A percentile compares a stretch with the other conserved stretches of the same genome.
phyloP scores from a whole-genome alignment of 1,140 invertebrate species.

The Lordiphosa stackelbergi region DNA sequence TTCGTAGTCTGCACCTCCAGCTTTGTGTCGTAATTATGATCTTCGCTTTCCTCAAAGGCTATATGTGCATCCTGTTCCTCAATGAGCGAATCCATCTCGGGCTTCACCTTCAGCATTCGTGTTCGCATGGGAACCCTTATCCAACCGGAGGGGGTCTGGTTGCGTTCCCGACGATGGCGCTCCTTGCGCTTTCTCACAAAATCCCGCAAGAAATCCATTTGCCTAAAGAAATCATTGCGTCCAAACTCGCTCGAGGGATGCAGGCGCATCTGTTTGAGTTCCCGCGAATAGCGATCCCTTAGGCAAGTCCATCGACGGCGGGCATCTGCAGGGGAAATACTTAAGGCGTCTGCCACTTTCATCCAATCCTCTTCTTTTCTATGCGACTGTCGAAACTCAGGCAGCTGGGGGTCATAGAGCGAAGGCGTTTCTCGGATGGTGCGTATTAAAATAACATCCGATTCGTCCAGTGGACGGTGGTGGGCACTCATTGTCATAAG shows the following conservation, averaged over 20 bases:
- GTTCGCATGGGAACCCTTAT: constrained; percentile 31
- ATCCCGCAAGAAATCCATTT: constrained; percentile 69
- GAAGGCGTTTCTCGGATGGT: constrained; percentile 55
- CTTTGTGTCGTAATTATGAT: constrained; percentile 51
- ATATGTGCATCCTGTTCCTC: constrained; percentile 44
- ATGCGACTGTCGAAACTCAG: constrained; percentile 60
- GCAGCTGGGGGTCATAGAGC: constrained; percentile 55
- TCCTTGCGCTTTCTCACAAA: constrained; percentile 54
- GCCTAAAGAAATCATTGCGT: constrained; percentile 62
- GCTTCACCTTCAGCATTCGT: constrained; percentile 12
- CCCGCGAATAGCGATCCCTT: constrained; percentile 62
- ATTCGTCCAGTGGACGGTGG: constrained; percentile 58
- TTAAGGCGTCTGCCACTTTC: constrained; percentile 48
- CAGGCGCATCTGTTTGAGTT: constrained; percentile 60
- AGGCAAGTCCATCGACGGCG: constrained; percentile 65
- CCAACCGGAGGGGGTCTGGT: constrained; percentile 50
- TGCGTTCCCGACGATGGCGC: constrained; percentile 47
- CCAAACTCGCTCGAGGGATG: constrained; percentile 62
- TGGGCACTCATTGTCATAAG: constrained; percentile 52
- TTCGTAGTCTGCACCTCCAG: constrained; percentile 51
- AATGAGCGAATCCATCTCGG: constrained; percentile 28
- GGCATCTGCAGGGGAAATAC: constrained; percentile 54
- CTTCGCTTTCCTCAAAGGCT: constrained; percentile 48
- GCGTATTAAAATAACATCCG: constrained; percentile 56
- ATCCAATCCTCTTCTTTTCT: constrained; percentile 68